Evolutionary conservation across 2,113 vertebrate genomes (phyloP).

Genomic region (Calonectris borealis): DNA sequence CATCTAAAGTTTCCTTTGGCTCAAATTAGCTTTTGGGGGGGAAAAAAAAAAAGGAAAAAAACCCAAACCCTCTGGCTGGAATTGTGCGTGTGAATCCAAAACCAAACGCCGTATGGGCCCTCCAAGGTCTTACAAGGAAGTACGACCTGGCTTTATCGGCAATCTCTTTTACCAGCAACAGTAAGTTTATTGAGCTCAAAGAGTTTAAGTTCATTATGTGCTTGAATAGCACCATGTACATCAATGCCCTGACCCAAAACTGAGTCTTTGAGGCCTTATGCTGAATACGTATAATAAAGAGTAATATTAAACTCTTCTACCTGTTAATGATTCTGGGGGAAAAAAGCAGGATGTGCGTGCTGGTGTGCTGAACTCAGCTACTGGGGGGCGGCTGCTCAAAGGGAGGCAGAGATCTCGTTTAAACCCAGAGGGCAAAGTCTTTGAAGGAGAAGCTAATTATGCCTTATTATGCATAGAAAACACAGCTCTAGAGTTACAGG

Average conservation of each 20-base stretch:
- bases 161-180: not conserved
- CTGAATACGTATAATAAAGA: not conserved
- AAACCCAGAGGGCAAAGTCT: not conserved
- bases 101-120: rapidly evolving
- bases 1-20: not conserved
- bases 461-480: not conserved
- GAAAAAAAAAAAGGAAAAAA: too few relatives aligned
- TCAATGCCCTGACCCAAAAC: not conserved
- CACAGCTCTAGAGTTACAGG: not conserved
- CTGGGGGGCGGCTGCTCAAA: not conserved
- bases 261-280: not conserved
- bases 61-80: not conserved
- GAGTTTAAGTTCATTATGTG: not conserved
- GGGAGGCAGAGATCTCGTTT: not conserved
- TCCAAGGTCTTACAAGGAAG: not conserved
- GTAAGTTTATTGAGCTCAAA: not conserved
- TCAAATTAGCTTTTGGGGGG: not conserved
- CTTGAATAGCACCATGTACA: not conserved
- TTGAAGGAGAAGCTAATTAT: not conserved
- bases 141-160: not conserved
- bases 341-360: not conserved
- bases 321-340: not conserved
- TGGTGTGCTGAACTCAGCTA: not conserved
- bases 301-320: not conserved
- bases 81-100: not conserved